phyloP scores from a whole-genome alignment of 2,797 vertebrate genomes.

The Aldrovandia affinis region DNA sequence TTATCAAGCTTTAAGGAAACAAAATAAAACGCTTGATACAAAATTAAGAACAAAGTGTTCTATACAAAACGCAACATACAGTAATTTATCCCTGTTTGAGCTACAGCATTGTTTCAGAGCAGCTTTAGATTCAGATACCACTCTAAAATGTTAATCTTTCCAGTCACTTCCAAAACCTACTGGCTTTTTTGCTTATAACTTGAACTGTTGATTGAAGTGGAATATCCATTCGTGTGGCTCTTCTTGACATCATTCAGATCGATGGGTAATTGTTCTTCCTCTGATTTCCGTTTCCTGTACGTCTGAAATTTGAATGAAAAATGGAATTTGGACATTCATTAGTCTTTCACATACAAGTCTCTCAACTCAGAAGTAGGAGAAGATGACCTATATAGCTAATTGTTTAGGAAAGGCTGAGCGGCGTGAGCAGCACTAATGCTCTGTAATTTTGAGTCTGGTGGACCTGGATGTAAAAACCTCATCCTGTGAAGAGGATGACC shows the following conservation, averaged over 20 bases:
- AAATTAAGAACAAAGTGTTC: conserved; percentile 43
- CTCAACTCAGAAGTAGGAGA: background rate
- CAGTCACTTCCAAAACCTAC: conserved; percentile 35
- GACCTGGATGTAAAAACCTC: too few relatives aligned
- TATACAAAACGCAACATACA: conserved; percentile 42
- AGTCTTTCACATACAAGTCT: background rate
- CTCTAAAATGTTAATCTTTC: background rate
- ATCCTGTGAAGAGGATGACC: too few relatives aligned
- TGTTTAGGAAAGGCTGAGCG: background rate
- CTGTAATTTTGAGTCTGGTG: background rate
- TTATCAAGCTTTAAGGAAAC: conserved; percentile 29
- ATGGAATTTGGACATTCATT: background rate
- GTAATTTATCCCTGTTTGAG: conserved; percentile 43
- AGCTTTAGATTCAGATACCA: conserved; percentile 34
- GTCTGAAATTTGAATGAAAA: conserved; percentile 66
- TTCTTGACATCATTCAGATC: conserved; percentile 67
- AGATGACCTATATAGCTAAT: background rate
- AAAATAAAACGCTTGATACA: conserved; percentile 33
- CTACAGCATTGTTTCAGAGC: conserved; percentile 33
- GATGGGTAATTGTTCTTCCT: conserved; percentile 51
- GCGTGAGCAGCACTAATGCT: background rate
- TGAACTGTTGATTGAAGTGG: conserved; percentile 66
- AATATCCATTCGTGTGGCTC: conserved; percentile 74
- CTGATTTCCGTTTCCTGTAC: conserved; percentile 71
- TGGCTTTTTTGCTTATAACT: conserved; percentile 69